Evolutionary conservation across 2,888 invertebrate species (phyloP), one percentile per base, ranked within the genome.

Genomic region (Eurytoma californica): DNA sequence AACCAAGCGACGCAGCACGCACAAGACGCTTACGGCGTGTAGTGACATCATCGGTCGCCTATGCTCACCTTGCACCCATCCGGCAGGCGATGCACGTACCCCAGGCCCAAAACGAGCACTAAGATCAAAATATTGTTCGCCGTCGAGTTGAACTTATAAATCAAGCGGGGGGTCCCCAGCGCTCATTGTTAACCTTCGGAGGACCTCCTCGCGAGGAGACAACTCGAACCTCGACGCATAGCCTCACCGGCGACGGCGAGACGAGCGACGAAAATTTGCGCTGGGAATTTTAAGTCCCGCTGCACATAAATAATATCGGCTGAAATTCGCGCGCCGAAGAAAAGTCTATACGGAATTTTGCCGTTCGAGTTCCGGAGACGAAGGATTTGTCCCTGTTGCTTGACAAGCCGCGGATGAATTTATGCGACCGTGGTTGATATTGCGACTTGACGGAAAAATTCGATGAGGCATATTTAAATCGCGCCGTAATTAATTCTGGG

Each of bases 61-160:
- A 67, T 70, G 77, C 57, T 63, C 74, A 55, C 55, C 47, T 66
- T 68, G 28, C 39, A 18, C 78, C 79, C 80, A 83, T 85, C 82
- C 80, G 81, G 83, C 73, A 85, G 67, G 58, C 85, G 53, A 69
- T 55, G 80, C 85, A 85, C 85, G 85, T 85, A 83, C 63, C 67
- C 78, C 82, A 81, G 77, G 18, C 60, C 85, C 83, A 85, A 86
- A 88, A 87, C 83, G 83, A 86, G 79, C 82, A 85, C 83, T 80
- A 80, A 83, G 84, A 86, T 84, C 84, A 86, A 86, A 87, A 87
- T 87, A 87, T 87, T 85, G 84, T 85, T 83, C 84, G 84, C 82
- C 84, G 57, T 24, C 53, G 74, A 83, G 83, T 84, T 86, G 86
- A 88, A 87, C 86, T 87, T 86, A 84, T 88, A 86, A 86, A 87